Evolutionary conservation across 2,888 invertebrate genomes (phyloP).

Genomic region (Agrotis ipsilon): DNA sequence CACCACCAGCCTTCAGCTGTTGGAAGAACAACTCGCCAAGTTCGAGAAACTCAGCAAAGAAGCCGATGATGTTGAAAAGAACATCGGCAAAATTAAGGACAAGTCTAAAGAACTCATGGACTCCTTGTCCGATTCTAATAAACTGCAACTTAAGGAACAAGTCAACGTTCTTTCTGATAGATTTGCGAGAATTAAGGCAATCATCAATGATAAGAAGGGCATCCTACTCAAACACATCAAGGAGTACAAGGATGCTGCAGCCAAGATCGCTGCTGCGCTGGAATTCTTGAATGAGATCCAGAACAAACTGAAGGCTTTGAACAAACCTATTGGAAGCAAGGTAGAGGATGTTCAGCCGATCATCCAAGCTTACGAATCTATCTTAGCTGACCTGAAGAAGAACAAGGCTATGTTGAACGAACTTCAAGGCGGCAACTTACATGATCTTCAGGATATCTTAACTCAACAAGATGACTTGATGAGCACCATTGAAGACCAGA

Average conservation of each 20-base stretch:
- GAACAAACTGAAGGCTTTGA: constrained; percentile 95
- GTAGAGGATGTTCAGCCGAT: constrained; percentile 97
- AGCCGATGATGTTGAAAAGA: constrained; percentile 93
- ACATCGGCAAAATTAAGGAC: constrained; percentile 94
- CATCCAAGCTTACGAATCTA: constrained; percentile 94
- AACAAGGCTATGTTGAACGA: constrained; percentile 95
- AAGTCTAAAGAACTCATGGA: constrained; percentile 95
- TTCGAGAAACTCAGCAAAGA: constrained; percentile 95
- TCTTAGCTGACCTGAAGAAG: constrained; percentile 94
- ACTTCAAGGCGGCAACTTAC: constrained; percentile 94
- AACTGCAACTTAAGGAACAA: constrained; percentile 95
- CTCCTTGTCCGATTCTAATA: constrained; percentile 96
- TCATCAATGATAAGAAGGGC: constrained; percentile 94
- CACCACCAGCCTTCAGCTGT: constrained; percentile 94
- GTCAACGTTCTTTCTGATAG: constrained; percentile 95
- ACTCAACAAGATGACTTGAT: constrained; percentile 96
- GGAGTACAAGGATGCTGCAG: constrained; percentile 95
- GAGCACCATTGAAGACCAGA: constrained; percentile 96
- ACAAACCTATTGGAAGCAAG: constrained; percentile 96
- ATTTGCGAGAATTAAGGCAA: constrained; percentile 93
- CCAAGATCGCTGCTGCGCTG: constrained; percentile 94
- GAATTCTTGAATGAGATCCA: constrained; percentile 96
- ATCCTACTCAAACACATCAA: constrained; percentile 95
- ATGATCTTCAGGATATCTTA: constrained; percentile 95
- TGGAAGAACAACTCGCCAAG: constrained; percentile 97